These are phyloP conservation scores for Centropyge bicolor DNA, from an alignment of 2,797 vertebrate genomes.

Conservation along the genomic window DNA sequence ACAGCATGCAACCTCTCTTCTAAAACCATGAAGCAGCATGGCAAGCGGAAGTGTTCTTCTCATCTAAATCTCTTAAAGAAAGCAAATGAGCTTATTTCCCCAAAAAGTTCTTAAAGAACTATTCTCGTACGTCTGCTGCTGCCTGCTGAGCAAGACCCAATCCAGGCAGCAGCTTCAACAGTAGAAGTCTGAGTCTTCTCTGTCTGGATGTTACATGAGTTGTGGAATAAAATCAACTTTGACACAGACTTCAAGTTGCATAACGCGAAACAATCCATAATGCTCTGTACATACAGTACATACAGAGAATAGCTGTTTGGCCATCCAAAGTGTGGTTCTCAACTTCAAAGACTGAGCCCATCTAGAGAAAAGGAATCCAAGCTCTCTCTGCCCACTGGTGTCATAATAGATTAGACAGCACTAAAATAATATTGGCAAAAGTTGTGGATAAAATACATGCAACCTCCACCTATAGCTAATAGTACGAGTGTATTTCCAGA, in stretches of 20 bases:
- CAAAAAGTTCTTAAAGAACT: not conserved
- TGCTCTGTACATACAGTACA: slow-evolving; percentile 11
- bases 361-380: not conserved
- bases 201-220: not conserved
- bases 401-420: slow-evolving; percentile 8
- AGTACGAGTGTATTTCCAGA: not conserved
- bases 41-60: not conserved
- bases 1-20: not conserved
- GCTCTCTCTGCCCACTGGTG: not conserved
- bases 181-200: not conserved
- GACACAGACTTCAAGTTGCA: slow-evolving; percentile 8
- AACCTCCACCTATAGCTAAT: not conserved
- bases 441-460: not conserved
- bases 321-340: not conserved
- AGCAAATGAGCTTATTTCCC: too few species aligned
- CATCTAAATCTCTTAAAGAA: too few species aligned
- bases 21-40: not conserved
- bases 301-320: not conserved
- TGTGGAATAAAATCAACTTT: slow-evolving; percentile 6
- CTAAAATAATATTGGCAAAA: not conserved
- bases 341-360: not conserved
- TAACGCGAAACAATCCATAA: slow-evolving; percentile 30
- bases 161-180: slow-evolving; percentile 27
- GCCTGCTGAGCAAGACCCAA: slow-evolving; percentile 13
- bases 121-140: not conserved